phyloP scores from a whole-genome alignment of 1,140 invertebrate genomes.

The Zaprionus nigranus region DNA sequence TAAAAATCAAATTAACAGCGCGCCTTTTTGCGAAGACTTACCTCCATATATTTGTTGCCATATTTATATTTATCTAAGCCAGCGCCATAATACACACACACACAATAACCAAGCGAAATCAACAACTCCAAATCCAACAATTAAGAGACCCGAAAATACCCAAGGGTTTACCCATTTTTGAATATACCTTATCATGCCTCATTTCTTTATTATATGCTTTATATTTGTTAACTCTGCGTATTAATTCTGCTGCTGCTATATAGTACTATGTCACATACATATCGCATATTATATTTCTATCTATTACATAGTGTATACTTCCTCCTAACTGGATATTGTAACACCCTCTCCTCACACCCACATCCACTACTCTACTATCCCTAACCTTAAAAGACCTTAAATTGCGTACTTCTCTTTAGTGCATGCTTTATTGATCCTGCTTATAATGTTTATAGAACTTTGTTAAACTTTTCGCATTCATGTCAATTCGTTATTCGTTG shows the following conservation, averaged over 20 bases:
- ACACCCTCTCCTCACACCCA: slow-evolving; percentile 2
- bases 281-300: slow-evolving; percentile 34
- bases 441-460: slow-evolving; percentile 18
- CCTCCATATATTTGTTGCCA: slow-evolving; percentile 32
- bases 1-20: slow-evolving; percentile 61
- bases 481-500: slow-evolving; percentile 40
- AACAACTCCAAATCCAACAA: slow-evolving; percentile 46
- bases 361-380: neutral
- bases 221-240: slow-evolving; percentile 61
- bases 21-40: slow-evolving; percentile 29
- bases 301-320: slow-evolving; percentile 15
- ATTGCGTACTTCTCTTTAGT: slow-evolving; percentile 29
- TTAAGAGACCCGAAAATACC: slow-evolving; percentile 31
- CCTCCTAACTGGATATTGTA: slow-evolving; percentile 6
- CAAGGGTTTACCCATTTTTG: slow-evolving; percentile 36
- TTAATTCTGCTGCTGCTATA: slow-evolving; percentile 24
- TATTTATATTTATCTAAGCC: slow-evolving; percentile 53
- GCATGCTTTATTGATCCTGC: slow-evolving; percentile 33
- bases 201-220: slow-evolving; percentile 67
- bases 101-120: slow-evolving; percentile 71
- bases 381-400: slow-evolving; percentile 24
- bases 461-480: slow-evolving; percentile 16
- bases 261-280: slow-evolving; percentile 27
- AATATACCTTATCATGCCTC: slow-evolving; percentile 49
- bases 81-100: slow-evolving; percentile 58